Percentiles rank a stretch among this genome's conserved stretches.
Conservation (phyloP, 2,113 vertebrate genomes). For the Mohoua ochrocephala region DNA sequence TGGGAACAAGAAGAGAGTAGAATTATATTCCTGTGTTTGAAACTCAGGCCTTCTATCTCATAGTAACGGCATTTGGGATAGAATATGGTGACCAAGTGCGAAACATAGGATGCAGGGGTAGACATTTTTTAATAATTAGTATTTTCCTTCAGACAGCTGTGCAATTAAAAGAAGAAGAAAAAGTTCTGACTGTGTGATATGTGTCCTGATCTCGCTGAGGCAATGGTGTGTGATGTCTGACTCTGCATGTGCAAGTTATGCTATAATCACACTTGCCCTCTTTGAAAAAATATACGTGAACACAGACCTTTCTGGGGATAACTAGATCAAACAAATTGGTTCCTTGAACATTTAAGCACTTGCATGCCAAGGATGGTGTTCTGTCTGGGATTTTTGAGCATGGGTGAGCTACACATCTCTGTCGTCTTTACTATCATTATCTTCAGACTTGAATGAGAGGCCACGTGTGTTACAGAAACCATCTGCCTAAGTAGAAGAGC, state of each 20-base stretch:
- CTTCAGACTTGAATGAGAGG: neutral
- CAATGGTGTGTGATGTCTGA: neutral
- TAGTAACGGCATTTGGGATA: neutral
- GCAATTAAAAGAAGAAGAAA: neutral
- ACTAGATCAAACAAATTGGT: neutral
- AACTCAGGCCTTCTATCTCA: neutral
- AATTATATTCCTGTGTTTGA: neutral
- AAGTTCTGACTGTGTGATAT: accelerated
- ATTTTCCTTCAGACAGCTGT: neutral
- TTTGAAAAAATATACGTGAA: neutral
- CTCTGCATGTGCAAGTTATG: neutral
- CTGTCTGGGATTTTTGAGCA: neutral
- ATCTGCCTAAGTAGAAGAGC: neutral
- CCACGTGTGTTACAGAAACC: neutral
- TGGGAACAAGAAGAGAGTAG: neutral
- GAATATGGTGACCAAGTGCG: neutral
- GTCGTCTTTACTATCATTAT: neutral
- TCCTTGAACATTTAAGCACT: neutral
- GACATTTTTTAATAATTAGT: neutral
- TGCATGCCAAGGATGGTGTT: neutral
- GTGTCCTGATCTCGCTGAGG: neutral
- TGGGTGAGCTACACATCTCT: neutral
- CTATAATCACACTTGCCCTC: neutral
- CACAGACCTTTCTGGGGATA: neutral
- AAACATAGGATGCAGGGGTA: neutral